Evolutionary conservation across 2,888 invertebrate genomes (phyloP).

Genomic region (Nysson spinosus): DNA sequence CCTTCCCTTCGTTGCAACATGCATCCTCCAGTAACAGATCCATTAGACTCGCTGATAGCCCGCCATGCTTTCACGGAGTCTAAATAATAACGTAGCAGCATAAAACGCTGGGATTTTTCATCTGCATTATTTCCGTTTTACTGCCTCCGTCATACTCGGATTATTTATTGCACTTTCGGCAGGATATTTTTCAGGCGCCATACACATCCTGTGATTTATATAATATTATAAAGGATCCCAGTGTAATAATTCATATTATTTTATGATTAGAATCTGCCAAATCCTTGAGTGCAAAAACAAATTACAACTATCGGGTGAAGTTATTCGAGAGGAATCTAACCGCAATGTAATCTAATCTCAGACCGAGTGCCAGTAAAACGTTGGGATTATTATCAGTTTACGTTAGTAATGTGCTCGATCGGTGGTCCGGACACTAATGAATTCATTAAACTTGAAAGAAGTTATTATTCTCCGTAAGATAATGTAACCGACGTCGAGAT

Average conservation of each 20-base stretch:
- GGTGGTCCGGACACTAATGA: conserved; percentile 24
- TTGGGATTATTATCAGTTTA: conserved; percentile 12
- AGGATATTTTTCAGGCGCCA: not conserved
- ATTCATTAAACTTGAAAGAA: conserved; percentile 20
- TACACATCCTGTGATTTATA: too few species aligned
- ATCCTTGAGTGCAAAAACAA: conserved; percentile 29
- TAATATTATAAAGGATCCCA: too few species aligned
- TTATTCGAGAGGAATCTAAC: conserved; percentile 16
- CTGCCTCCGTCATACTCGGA: not conserved
- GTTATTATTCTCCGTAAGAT: too few species aligned
- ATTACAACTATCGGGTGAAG: conserved; percentile 29
- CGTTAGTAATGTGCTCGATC: conserved; percentile 25
- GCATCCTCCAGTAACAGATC: conserved; percentile 35
- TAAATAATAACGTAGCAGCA: conserved; percentile 12
- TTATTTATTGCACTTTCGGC: not conserved
- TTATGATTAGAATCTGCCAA: conserved; percentile 15
- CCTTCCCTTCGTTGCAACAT: conserved; percentile 9
- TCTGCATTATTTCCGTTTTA: not conserved
- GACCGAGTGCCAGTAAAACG: conserved; percentile 16
- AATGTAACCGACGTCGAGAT: too few species aligned
- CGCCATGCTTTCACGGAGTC: not conserved
- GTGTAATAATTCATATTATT: too few species aligned
- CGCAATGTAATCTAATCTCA: conserved; percentile 34
- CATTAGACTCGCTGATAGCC: conserved; percentile 36
- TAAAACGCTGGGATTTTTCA: not conserved